A percentile compares a stretch with the other conserved stretches of the same genome.
Evolutionary conservation across 2,113 vertebrate species (phyloP).

Genomic region (Benitochromis conjunctus): DNA sequence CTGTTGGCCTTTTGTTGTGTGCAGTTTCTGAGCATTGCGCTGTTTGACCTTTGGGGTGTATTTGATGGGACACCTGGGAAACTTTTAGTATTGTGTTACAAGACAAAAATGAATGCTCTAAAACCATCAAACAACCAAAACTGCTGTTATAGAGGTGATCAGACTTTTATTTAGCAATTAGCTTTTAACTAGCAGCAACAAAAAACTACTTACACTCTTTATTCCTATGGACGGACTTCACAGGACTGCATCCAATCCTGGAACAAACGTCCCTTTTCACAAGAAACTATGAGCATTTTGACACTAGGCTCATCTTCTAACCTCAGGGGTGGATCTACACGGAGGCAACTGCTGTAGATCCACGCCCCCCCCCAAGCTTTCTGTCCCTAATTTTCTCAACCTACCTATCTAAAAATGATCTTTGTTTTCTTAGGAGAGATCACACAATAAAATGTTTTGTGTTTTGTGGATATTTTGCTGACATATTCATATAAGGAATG

Average conservation of each 20-base stretch:
- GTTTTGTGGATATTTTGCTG: neutral
- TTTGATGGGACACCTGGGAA: neutral
- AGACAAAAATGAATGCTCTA: neutral
- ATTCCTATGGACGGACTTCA: neutral
- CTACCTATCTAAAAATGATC: neutral
- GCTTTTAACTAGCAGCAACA: neutral
- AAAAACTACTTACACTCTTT: neutral
- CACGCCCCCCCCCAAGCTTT: neutral
- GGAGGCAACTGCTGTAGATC: neutral
- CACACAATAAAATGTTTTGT: neutral
- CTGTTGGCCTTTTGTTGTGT: neutral
- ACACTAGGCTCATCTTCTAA: neutral
- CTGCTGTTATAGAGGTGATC: neutral
- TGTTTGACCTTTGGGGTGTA: neutral
- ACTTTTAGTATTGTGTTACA: neutral
- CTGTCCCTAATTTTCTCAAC: neutral
- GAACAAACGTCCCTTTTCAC: neutral
- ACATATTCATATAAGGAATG: neutral
- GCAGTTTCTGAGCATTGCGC: neutral
- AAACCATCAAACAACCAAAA: neutral
- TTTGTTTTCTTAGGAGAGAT: neutral
- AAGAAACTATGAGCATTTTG: neutral
- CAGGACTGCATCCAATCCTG: neutral
- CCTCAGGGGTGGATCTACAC: neutral
- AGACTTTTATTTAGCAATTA: neutral